A percentile compares a stretch with the other conserved stretches of the same genome.
Conservation (phyloP, 2,888 invertebrate genomes). For the Orchesellides sinensis region DNA sequence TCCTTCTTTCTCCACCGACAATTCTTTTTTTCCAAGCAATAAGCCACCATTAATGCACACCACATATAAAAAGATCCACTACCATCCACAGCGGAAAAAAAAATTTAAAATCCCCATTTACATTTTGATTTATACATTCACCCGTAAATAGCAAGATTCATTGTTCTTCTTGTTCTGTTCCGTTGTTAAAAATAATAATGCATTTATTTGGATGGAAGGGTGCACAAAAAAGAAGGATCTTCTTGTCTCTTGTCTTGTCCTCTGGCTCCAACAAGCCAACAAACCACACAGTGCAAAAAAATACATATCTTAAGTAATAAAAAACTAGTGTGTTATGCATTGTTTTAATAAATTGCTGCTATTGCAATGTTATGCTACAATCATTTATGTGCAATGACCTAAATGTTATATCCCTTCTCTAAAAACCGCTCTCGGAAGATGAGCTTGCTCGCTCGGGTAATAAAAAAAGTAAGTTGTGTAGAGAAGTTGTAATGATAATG, state of each 20-base stretch:
- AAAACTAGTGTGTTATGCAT: no score
- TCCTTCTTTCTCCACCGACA: neutral
- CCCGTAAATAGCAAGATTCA: neutral
- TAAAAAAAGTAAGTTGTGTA: no score
- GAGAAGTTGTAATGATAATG: neutral
- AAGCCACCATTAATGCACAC: neutral
- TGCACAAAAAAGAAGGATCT: neutral
- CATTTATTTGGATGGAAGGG: neutral
- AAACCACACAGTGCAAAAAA: no score
- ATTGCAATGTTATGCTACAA: no score
- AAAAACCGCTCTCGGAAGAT: no score
- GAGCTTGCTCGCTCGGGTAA: no score
- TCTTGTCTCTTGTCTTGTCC: neutral
- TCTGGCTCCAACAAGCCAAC: neutral
- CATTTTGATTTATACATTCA: conserved; percentile 46
- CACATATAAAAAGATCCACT: neutral
- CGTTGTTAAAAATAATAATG: no score
- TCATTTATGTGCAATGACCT: no score
- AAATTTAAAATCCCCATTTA: conserved; percentile 25
- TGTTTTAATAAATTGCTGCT: no score
- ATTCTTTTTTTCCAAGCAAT: conserved; percentile 39
- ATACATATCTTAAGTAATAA: no score
- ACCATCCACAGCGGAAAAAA: neutral
- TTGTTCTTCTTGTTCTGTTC: neutral
- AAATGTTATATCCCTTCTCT: no score